Evolutionary conservation across 2,797 vertebrate species (phyloP).

Genomic region (Brachyalestes nurse): DNA sequence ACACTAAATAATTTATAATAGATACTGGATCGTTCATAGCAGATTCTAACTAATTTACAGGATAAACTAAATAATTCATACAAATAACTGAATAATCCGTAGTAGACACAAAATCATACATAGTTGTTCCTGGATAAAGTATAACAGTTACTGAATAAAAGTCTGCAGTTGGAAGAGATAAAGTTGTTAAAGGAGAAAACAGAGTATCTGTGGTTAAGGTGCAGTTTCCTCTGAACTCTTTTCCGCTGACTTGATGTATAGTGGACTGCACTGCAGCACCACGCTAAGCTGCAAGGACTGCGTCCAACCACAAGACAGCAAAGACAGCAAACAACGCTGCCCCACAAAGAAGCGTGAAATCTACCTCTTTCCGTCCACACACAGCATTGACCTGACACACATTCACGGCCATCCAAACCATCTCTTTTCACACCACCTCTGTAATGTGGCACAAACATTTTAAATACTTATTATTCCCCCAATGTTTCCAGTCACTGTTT

Average conservation of each 20-base stretch:
- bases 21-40: background rate
- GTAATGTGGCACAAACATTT: background rate
- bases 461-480: too few species aligned
- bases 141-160: background rate
- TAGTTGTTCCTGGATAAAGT: too few species aligned
- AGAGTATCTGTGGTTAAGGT: background rate
- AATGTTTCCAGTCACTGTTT: too few species aligned
- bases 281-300: background rate
- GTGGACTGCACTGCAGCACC: background rate
- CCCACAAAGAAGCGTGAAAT: background rate
- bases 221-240: background rate
- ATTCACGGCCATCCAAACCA: too few species aligned
- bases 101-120: background rate
- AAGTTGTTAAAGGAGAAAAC: background rate
- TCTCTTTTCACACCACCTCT: background rate
- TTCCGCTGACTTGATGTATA: background rate
- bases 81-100: background rate
- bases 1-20: background rate
- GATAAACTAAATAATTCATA: background rate
- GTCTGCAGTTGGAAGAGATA: background rate
- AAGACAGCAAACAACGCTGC: constrained; percentile 10
- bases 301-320: constrained; percentile 20
- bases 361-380: constrained; percentile 1
- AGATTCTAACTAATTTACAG: background rate
- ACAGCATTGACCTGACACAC: background rate